Evolutionary conservation across 2,888 invertebrate species (phyloP), one percentile per base, ranked within the genome.

Genomic region (Troglohyphantes excavatus): DNA sequence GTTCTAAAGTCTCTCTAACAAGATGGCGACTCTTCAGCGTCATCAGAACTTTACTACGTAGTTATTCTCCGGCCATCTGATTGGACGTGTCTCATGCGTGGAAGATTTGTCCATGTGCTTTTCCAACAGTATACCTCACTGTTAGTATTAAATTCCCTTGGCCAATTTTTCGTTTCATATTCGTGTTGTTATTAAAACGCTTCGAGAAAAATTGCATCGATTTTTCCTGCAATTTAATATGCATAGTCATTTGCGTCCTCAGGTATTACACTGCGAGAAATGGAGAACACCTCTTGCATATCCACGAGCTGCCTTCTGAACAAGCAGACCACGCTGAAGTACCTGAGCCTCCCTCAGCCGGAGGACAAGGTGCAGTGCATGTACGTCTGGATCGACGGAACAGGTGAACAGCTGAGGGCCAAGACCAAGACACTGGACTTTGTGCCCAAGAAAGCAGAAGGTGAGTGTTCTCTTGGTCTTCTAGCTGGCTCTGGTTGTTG

Each of bases 371-470:
- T 92, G 6, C 93, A 93, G 91, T 93, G 92, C 23, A 92, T 93
- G 92, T 94, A 94, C 92, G 92, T 94, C 27, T 94, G 94, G 94
- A 94, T 94, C 90, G 94, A 94, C 91, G 94, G 94, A 21, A 93
- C 93, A n/a, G 93, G 93, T 43, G 93, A 94, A 91, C 91, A 92
- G 79, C 86, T 94, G 53, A 92, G 94, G 83, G 93, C 93, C 76
- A 94, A 94, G 91, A 93, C 94, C 13, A 92, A 92, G 85, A 94
- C 94, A 6, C 90, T 93, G 23, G 92, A 93, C 85, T 92, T 92
- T 73, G 92, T 92, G 89, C 93, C 93, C 2, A 91, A 91, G 68
- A 17, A 27, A 17, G 81, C 90, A 0, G 79, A 87, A 59, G 91
- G 91, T 91, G 43, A 90, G 29, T 33, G 3, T 9, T 6, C 33